Conservation (phyloP, 1,140 invertebrate species). For the Dolichoris vasculosae region DNA sequence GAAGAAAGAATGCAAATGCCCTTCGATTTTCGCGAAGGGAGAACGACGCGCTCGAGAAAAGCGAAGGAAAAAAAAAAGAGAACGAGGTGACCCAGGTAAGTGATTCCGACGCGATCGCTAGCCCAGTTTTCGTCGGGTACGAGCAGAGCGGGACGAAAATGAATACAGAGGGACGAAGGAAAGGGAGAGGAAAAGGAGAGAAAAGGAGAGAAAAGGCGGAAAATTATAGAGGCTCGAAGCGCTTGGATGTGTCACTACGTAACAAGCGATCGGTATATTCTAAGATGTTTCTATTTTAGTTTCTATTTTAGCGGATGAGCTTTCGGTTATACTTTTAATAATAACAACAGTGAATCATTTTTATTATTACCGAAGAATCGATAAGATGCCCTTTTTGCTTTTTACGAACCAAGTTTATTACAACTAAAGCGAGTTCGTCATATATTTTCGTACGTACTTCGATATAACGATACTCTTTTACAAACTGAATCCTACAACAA, state of each 20-base stretch:
- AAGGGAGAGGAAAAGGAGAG: not conserved
- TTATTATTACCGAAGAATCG: too few species aligned
- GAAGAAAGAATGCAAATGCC: not conserved
- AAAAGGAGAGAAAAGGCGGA: not conserved
- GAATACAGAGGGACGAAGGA: not conserved
- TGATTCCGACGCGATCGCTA: slow-evolving; percentile 37
- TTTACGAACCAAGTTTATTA: too few species aligned
- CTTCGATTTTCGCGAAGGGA: not conserved
- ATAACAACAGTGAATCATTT: too few species aligned
- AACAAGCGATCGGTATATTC: not conserved
- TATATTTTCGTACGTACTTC: too few species aligned
- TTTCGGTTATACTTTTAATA: too few species aligned
- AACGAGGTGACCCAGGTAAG: slow-evolving; percentile 38
- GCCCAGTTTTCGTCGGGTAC: not conserved
- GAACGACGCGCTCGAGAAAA: not conserved
- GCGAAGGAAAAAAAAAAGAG: not conserved
- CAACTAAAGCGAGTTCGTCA: too few species aligned
- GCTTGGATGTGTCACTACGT: not conserved
- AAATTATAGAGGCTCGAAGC: not conserved
- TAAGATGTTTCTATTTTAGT: not conserved
- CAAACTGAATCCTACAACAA: too few species aligned
- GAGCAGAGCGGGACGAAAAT: not conserved
- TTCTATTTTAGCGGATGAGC: too few species aligned
- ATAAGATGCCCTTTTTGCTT: too few species aligned
- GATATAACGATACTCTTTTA: too few species aligned